Percentiles rank a stretch among this genome's conserved stretches.
Conservation (phyloP, 1,140 invertebrate species). For the Hylaeus volcanicus region DNA sequence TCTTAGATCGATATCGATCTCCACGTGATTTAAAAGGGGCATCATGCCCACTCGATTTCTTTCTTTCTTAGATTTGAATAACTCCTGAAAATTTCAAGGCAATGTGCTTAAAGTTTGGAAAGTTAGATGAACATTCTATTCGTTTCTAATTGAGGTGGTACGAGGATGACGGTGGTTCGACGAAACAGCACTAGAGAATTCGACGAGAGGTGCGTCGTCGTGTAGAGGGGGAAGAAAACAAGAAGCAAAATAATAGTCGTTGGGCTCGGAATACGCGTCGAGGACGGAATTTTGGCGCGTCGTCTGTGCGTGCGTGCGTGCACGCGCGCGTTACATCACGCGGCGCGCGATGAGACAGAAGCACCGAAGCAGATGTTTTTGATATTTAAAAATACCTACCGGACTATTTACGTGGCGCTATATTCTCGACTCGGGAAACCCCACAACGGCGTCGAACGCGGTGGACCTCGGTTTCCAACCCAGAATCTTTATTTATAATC, state of each 20-base stretch:
- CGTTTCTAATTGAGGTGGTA: too few species aligned
- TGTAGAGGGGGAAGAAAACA: not conserved
- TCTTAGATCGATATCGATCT: too few species aligned
- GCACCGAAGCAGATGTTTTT: conserved; percentile 58
- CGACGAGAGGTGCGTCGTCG: not conserved
- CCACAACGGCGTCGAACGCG: conserved; percentile 58
- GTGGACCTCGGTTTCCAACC: not conserved
- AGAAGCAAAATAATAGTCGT: not conserved
- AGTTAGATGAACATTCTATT: too few species aligned
- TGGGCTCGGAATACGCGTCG: conserved; percentile 4
- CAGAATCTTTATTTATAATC: too few species aligned
- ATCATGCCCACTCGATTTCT: too few species aligned
- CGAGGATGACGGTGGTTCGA: not conserved
- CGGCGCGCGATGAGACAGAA: conserved; percentile 41
- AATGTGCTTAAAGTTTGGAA: too few species aligned
- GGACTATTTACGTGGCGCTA: conserved; percentile 60
- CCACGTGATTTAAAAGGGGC: too few species aligned
- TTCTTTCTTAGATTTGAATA: too few species aligned
- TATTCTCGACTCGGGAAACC: conserved; percentile 63
- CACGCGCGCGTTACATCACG: conserved; percentile 59
- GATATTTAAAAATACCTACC: conserved; percentile 66
- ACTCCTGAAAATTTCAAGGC: too few species aligned
- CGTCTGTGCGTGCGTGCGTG: conserved; percentile 14
- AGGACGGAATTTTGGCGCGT: conserved; percentile 55
- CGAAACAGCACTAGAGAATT: conserved; percentile 22